phyloP scores from a whole-genome alignment of 2,797 vertebrate species.

The Triplophysa yarkandensis region DNA sequence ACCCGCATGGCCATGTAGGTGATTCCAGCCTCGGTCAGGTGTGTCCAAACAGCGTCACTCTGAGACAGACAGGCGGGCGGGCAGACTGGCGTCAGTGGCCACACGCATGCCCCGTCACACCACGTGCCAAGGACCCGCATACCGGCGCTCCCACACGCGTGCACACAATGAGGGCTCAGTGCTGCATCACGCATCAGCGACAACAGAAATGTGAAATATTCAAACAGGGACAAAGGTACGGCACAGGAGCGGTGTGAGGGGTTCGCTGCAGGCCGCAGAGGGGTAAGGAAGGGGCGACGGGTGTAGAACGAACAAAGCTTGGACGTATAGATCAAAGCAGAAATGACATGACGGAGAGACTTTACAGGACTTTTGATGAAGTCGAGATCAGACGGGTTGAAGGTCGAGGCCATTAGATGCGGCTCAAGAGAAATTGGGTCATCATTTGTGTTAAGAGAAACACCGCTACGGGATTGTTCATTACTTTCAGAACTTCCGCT shows the following conservation, averaged over 20 bases:
- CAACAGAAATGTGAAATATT: slow-evolving; percentile 83
- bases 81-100: slow-evolving; percentile 77
- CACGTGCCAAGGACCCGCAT: slow-evolving; percentile 74
- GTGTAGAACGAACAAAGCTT: slow-evolving; percentile 4
- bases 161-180: slow-evolving; percentile 79
- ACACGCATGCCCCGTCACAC: slow-evolving; percentile 65
- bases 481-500: slow-evolving; percentile 36
- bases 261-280: slow-evolving; percentile 44
- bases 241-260: slow-evolving; percentile 53
- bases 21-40: slow-evolving; percentile 72
- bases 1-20: slow-evolving; percentile 46
- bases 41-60: slow-evolving; percentile 67
- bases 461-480: slow-evolving; percentile 25
- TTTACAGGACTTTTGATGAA: slow-evolving; percentile 26
- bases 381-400: slow-evolving; percentile 13
- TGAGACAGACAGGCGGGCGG: slow-evolving; percentile 67
- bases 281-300: slow-evolving; percentile 45
- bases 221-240: slow-evolving; percentile 74
- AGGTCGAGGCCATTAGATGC: slow-evolving; percentile 40
- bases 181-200: slow-evolving; percentile 77
- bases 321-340: not conserved
- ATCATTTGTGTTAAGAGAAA: slow-evolving; percentile 22
- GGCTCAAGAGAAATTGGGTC: slow-evolving; percentile 31
- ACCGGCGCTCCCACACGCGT: slow-evolving; percentile 75
- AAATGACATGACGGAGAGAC: slow-evolving; percentile 18